Percentiles rank a stretch among this genome's conserved stretches.
Conservation (phyloP, 1,140 invertebrate species). For the Magallana angulata region DNA sequence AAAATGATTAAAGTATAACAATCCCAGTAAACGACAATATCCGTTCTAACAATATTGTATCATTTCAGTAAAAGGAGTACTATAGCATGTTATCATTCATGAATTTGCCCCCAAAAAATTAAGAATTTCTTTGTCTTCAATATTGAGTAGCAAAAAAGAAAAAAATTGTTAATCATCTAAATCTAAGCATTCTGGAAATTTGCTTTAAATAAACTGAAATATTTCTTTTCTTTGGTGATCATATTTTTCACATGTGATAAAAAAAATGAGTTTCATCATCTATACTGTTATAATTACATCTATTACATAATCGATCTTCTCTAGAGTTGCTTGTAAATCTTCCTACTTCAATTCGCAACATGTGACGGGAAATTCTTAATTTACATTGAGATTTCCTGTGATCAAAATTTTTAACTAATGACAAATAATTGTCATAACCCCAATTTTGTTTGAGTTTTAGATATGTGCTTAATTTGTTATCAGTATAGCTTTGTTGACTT, state of each 20-base stretch:
- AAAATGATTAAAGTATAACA: too few relatives aligned
- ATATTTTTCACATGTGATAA: not conserved
- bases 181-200: not conserved
- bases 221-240: not conserved
- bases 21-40: too few relatives aligned
- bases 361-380: not conserved
- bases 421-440: not conserved
- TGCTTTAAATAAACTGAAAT: not conserved
- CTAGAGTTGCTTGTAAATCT: not conserved
- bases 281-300: not conserved
- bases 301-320: not conserved
- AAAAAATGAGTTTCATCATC: not conserved
- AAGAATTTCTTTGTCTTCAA: not conserved
- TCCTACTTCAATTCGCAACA: not conserved
- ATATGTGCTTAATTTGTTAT: not conserved
- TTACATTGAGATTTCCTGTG: not conserved
- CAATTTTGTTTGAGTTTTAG: slow-evolving; percentile 8
- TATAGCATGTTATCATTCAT: not conserved
- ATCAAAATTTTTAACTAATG: not conserved
- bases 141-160: not conserved
- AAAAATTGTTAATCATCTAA: not conserved
- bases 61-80: not conserved
- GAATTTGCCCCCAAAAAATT: not conserved
- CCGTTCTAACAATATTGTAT: too few relatives aligned
- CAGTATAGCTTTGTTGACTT: not conserved